Percentiles rank a stretch among this genome's conserved stretches.
phyloP scores from a whole-genome alignment of 2,888 invertebrate genomes.

The Agapostemon virescens region DNA sequence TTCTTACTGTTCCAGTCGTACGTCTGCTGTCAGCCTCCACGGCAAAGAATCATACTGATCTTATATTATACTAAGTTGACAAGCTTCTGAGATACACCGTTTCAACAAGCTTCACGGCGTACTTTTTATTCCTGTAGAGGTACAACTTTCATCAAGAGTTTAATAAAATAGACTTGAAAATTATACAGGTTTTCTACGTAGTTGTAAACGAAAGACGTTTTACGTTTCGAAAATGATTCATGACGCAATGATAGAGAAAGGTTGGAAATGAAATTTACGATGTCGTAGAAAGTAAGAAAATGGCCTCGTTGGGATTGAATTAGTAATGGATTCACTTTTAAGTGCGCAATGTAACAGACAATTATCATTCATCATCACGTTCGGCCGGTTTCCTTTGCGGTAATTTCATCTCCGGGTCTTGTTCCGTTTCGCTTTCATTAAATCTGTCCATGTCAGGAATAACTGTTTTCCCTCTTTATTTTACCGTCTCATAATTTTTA shows the following conservation, averaged over 20 bases:
- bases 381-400: not conserved
- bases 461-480: constrained; percentile 19
- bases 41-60: too few relatives aligned
- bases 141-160: too few relatives aligned
- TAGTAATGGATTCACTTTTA: constrained; percentile 6
- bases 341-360: not conserved
- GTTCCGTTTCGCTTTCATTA: constrained; percentile 21
- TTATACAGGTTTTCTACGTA: too few relatives aligned
- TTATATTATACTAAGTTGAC: too few relatives aligned
- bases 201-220: too few relatives aligned
- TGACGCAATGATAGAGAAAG: not conserved
- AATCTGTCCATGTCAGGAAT: constrained; percentile 3
- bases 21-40: too few relatives aligned
- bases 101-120: too few relatives aligned
- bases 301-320: not conserved
- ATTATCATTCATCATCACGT: constrained; percentile 3
- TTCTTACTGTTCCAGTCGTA: too few relatives aligned
- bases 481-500: constrained; percentile 28
- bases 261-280: not conserved
- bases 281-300: not conserved
- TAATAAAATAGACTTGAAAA: too few relatives aligned
- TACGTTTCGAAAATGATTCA: not conserved
- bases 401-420: constrained; percentile 16
- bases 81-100: too few relatives aligned
- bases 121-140: too few relatives aligned